phyloP scores from a whole-genome alignment of 2,797 vertebrate genomes.

The Pygocentrus nattereri region DNA sequence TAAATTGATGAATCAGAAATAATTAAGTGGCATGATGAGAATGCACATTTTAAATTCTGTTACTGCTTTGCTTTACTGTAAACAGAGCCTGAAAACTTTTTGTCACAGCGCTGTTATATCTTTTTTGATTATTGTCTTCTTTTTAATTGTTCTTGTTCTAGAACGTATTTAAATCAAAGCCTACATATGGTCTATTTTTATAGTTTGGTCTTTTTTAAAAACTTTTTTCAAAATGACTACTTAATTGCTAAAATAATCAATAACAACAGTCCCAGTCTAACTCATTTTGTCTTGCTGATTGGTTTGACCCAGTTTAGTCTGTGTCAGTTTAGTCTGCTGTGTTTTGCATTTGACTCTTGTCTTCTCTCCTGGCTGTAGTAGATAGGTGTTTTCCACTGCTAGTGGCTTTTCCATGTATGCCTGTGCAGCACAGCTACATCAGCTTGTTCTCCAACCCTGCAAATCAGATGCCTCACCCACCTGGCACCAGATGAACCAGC shows the following conservation, averaged over 20 bases:
- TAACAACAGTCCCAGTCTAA: background rate
- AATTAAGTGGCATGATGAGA: too few relatives aligned
- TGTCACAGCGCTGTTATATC: too few relatives aligned
- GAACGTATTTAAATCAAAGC: too few relatives aligned
- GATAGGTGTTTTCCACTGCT: background rate
- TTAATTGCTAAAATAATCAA: background rate
- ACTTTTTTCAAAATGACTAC: too few relatives aligned
- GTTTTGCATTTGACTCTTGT: background rate
- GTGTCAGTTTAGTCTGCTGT: too few relatives aligned
- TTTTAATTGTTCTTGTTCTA: background rate
- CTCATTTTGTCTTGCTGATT: background rate
- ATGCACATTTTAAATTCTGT: too few relatives aligned
- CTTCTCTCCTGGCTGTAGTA: background rate
- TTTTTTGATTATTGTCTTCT: too few relatives aligned
- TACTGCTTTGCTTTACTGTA: too few relatives aligned
- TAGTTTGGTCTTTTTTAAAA: background rate
- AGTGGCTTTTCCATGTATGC: constrained; percentile 17
- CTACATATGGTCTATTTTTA: too few relatives aligned
- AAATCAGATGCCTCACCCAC: background rate
- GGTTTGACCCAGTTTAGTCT: constrained; percentile 9
- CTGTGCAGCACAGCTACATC: background rate
- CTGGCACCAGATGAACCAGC: background rate
- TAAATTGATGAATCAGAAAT: background rate
- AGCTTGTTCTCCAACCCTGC: background rate
- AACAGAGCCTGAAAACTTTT: too few relatives aligned